Evolutionary conservation across 2,113 vertebrate genomes (phyloP).

Genomic region (Tachuris rubrigastra): DNA sequence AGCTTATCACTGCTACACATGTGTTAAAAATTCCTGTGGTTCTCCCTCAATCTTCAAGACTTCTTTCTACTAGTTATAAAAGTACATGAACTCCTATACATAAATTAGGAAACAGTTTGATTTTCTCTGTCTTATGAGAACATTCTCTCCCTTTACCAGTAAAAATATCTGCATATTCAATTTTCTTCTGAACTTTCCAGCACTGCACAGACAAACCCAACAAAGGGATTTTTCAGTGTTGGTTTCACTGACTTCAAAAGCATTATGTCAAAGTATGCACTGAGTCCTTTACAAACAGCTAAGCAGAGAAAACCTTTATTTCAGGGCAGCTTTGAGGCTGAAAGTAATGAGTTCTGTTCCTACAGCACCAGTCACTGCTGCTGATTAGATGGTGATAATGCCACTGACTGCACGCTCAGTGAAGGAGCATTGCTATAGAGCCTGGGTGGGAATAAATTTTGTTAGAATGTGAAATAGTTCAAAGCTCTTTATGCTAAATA

Average conservation of each 20-base stretch:
- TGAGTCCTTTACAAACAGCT: not conserved
- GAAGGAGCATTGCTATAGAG: not conserved
- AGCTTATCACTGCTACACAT: not conserved
- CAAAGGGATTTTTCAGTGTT: constrained; percentile 31
- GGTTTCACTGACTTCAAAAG: constrained; percentile 19
- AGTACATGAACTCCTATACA: not conserved
- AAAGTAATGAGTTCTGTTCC: not conserved
- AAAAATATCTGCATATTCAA: constrained; percentile 17
- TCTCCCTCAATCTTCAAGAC: not conserved
- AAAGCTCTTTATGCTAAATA: not conserved
- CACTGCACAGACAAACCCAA: not conserved
- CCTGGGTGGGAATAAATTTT: not conserved
- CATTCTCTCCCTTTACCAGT: not conserved
- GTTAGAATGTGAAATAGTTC: not conserved
- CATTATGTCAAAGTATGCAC: not conserved
- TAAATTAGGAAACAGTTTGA: not conserved
- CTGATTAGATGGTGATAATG: not conserved
- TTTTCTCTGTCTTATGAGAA: not conserved
- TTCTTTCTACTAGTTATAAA: not conserved
- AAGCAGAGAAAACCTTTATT: not conserved
- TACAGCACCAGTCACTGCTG: not conserved
- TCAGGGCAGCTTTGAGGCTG: not conserved
- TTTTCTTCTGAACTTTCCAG: constrained; percentile 5
- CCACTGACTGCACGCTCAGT: not conserved
- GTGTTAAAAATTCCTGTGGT: not conserved